Evolutionary conservation across 2,888 invertebrate genomes (phyloP).

Genomic region (Periphyllus acericola): DNA sequence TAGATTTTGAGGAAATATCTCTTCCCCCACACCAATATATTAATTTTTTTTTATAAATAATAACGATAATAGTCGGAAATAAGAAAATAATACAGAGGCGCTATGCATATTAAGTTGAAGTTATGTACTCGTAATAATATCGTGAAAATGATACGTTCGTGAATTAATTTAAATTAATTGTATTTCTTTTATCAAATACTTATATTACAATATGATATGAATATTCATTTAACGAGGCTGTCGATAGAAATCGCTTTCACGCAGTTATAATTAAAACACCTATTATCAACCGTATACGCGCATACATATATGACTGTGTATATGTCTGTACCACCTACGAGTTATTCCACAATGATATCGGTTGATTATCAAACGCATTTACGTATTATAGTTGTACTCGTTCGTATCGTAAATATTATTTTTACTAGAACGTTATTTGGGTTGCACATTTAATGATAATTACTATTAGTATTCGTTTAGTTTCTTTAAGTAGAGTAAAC

Average conservation of each 20-base stretch:
- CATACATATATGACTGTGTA: background rate
- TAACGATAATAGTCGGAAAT: no score
- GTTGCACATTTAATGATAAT: background rate
- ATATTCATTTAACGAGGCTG: background rate
- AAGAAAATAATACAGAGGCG: no score
- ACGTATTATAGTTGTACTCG: background rate
- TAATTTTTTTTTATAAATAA: no score
- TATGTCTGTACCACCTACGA: no score
- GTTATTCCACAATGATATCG: background rate
- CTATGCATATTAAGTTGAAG: no score
- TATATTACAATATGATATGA: background rate
- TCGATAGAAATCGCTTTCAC: background rate
- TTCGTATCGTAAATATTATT: background rate
- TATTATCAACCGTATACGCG: background rate
- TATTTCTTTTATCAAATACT: background rate
- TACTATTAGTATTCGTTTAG: background rate
- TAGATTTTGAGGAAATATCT: no score
- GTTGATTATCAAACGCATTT: background rate
- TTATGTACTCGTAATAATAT: no score
- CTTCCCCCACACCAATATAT: no score
- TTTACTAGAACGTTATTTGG: background rate
- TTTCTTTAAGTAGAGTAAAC: background rate
- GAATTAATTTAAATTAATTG: background rate
- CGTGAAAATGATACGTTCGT: no score
- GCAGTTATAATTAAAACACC: background rate